Evolutionary conservation across 2,797 vertebrate species (phyloP).

Genomic region (Gambelia wislizenii): DNA sequence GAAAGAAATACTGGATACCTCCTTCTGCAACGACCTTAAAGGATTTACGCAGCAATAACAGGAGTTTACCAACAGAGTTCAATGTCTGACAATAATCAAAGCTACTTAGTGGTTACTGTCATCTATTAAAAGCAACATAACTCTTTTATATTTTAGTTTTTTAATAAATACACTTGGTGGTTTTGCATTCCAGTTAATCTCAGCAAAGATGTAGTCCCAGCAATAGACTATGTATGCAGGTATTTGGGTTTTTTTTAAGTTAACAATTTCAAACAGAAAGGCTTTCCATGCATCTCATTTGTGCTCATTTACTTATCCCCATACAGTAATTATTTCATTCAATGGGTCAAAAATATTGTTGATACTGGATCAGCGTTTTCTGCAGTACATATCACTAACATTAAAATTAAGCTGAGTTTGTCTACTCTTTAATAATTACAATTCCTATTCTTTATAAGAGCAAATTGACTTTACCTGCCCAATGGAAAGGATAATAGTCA

Average conservation of each 20-base stretch:
- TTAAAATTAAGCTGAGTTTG: background rate
- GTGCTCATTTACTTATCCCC: background rate
- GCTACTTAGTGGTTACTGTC: background rate
- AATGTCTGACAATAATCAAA: background rate
- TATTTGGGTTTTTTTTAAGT: background rate
- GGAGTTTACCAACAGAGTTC: too few species aligned
- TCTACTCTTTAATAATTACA: background rate
- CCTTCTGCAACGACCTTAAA: too few species aligned
- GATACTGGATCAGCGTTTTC: background rate
- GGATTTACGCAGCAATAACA: too few species aligned
- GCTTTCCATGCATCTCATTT: background rate
- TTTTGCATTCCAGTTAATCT: background rate
- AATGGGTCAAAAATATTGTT: background rate
- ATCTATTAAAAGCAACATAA: background rate
- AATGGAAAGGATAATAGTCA: constrained; percentile 96
- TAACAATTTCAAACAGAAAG: background rate
- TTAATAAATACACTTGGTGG: background rate
- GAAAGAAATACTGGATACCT: too few species aligned
- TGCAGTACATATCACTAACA: background rate
- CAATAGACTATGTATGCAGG: background rate
- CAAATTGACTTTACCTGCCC: constrained; percentile 84
- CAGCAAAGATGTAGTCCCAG: background rate
- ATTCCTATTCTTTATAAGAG: background rate
- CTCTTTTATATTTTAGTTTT: background rate
- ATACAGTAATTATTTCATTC: background rate